These are phyloP conservation scores for Agrochola litura DNA, from an alignment of 2,888 invertebrate species.

Conservation along the genomic window DNA sequence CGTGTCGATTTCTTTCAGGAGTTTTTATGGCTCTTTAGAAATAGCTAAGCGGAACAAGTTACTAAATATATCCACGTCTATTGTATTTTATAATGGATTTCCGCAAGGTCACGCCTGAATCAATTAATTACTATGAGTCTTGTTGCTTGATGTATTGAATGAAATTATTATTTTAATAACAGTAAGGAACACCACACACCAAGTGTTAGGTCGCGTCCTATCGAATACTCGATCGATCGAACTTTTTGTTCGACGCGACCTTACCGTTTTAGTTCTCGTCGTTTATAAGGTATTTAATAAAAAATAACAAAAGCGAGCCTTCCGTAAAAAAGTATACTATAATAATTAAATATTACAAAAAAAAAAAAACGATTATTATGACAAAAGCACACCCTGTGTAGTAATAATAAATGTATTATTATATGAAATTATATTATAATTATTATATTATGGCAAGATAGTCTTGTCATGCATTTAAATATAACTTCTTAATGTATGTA, in stretches of 20 bases:
- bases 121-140: no score
- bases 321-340: background rate
- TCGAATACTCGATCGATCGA: no score
- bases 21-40: no score
- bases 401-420: slow-evolving; percentile 15
- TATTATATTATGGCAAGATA: slow-evolving; percentile 40
- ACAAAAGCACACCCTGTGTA: slow-evolving; percentile 39
- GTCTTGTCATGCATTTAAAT: slow-evolving; percentile 30
- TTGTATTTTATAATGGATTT: no score
- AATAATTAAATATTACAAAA: background rate
- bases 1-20: no score
- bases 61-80: no score
- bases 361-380: slow-evolving; percentile 36
- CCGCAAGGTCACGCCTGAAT: no score
- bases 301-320: background rate
- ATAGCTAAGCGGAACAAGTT: no score
- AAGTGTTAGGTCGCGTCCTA: background rate
- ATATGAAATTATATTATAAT: background rate
- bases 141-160: no score
- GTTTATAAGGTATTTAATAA: background rate
- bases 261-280: no score
- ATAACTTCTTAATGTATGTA: slow-evolving; percentile 16
- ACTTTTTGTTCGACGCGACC: no score
- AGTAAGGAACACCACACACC: background rate
- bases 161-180: no score